These are phyloP conservation scores for Sesia apiformis DNA, from an alignment of 2,888 invertebrate genomes.

Conservation along the genomic window DNA sequence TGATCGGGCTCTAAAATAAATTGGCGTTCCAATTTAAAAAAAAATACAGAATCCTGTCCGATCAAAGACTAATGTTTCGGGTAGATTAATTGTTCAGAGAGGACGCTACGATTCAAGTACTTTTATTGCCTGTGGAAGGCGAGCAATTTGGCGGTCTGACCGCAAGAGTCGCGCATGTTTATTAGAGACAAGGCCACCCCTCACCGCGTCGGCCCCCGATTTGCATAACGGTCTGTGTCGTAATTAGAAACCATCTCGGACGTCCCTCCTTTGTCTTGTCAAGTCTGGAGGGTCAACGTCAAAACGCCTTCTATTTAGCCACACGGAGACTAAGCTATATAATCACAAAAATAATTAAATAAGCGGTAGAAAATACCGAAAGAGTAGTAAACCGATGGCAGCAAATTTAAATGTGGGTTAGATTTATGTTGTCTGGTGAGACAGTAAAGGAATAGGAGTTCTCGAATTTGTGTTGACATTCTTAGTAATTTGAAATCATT, in stretches of 20 bases:
- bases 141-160: slow-evolving; percentile 64
- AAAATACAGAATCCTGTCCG: slow-evolving; percentile 16
- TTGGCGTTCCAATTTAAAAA: not conserved
- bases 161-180: slow-evolving; percentile 69
- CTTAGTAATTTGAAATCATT: no score
- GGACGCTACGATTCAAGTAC: slow-evolving; percentile 41
- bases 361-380: no score
- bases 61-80: slow-evolving; percentile 34
- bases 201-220: slow-evolving; percentile 37
- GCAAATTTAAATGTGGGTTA: no score
- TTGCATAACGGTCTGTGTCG: slow-evolving; percentile 71
- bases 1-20: not conserved
- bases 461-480: no score
- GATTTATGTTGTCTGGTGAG: no score
- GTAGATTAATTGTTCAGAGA: slow-evolving; percentile 42
- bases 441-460: no score
- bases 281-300: slow-evolving; percentile 49
- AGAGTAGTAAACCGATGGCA: no score
- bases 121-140: slow-evolving; percentile 50
- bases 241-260: slow-evolving; percentile 73
- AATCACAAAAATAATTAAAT: slow-evolving; percentile 19
- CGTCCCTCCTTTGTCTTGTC: slow-evolving; percentile 64
- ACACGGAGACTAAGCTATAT: slow-evolving; percentile 39
- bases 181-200: slow-evolving; percentile 61
- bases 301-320: slow-evolving; percentile 60